Percentiles rank a stretch among this genome's conserved stretches.
phyloP scores from a whole-genome alignment of 2,888 invertebrate species.

The Lithophane socia region DNA sequence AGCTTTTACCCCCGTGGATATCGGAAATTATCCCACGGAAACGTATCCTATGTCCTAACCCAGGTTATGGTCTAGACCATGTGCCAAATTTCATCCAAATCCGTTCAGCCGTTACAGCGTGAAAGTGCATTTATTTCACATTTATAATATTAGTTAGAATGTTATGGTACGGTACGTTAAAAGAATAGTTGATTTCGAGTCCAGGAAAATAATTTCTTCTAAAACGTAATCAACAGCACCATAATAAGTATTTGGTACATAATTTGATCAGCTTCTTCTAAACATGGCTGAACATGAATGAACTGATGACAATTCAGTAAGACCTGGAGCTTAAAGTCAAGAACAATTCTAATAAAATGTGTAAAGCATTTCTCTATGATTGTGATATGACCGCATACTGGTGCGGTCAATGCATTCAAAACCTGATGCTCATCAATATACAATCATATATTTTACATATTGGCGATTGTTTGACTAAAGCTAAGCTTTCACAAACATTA shows the following conservation, averaged over 20 bases:
- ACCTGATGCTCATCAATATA: slow-evolving; percentile 26
- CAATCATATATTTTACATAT: slow-evolving; percentile 11
- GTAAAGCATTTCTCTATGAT: slow-evolving; percentile 8
- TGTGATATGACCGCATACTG: slow-evolving; percentile 28
- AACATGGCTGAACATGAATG: not conserved
- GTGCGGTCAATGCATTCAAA: slow-evolving; percentile 33
- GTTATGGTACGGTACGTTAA: not conserved
- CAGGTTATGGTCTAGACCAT: too few species aligned
- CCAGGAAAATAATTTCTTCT: not conserved
- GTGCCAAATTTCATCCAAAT: too few species aligned
- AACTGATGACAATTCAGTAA: not conserved
- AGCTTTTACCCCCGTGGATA: too few species aligned
- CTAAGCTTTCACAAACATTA: not conserved
- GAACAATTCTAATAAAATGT: slow-evolving; percentile 1
- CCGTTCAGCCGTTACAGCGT: too few species aligned
- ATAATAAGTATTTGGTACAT: not conserved
- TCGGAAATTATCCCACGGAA: too few species aligned
- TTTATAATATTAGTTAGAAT: too few species aligned
- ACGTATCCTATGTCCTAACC: too few species aligned
- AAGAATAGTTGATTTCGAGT: not conserved
- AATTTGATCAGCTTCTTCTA: not conserved
- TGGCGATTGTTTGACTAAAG: slow-evolving; percentile 11
- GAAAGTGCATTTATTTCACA: too few species aligned
- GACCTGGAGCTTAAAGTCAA: not conserved
- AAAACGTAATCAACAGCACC: not conserved